A percentile compares a stretch with the other conserved stretches of the same genome.
These are phyloP conservation scores for Discoglossus pictus DNA, from an alignment of 2,797 vertebrate genomes.

Conservation along the genomic window DNA sequence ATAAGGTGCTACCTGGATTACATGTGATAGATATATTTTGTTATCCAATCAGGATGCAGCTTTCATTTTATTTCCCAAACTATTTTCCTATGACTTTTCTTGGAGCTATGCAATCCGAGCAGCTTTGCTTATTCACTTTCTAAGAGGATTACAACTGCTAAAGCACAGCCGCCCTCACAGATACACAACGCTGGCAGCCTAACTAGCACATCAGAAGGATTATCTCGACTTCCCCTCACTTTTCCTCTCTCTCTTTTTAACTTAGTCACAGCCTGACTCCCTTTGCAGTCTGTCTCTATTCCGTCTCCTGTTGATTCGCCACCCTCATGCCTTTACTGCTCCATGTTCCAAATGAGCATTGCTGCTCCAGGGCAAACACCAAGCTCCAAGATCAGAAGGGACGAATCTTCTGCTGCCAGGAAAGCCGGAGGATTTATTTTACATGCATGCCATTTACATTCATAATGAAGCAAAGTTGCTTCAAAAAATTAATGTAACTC, in stretches of 20 bases:
- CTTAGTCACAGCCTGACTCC: constrained; percentile 15
- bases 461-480: constrained; percentile 20
- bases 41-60: background rate
- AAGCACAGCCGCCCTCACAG: constrained; percentile 35
- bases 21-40: background rate
- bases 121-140: constrained; percentile 32
- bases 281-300: background rate
- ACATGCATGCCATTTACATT: constrained; percentile 34
- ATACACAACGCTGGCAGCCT: constrained; percentile 27
- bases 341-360: constrained; percentile 9
- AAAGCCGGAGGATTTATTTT: constrained; percentile 13
- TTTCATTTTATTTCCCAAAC: constrained; percentile 3
- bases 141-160: constrained; percentile 51
- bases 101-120: constrained; percentile 20
- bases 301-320: constrained; percentile 1
- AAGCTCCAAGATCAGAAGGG: constrained; percentile 27
- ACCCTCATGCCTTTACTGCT: background rate
- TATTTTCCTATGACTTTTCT: constrained; percentile 26
- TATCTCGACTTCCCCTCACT: constrained; percentile 18
- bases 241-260: constrained; percentile 15
- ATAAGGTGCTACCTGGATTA: background rate
- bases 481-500: constrained; percentile 22
- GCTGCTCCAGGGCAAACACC: constrained; percentile 5
- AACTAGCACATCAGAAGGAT: constrained; percentile 45
- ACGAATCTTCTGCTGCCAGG: constrained; percentile 9